Evolutionary conservation across 1,140 invertebrate species (phyloP).

Genomic region (Choristoneura fumiferana): DNA sequence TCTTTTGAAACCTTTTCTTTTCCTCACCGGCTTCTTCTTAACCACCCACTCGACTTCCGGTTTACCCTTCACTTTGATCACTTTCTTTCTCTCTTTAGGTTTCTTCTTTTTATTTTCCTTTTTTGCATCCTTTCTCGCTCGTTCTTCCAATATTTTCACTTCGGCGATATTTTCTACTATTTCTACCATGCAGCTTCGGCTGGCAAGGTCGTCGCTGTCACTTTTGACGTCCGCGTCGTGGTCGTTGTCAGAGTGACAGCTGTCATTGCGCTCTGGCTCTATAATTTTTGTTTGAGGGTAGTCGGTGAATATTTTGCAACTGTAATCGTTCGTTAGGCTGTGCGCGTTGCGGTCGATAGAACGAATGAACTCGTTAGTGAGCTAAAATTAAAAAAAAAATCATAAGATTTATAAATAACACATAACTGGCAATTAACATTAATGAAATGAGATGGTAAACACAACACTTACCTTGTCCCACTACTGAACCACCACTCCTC

Average conservation of each 20-base stretch:
- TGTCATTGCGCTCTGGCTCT: not conserved
- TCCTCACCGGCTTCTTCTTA: slow-evolving; percentile 5
- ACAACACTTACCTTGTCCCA: no score
- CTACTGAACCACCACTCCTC: no score
- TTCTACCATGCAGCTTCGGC: not conserved
- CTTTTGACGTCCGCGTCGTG: not conserved
- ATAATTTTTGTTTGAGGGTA: not conserved
- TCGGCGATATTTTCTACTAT: not conserved
- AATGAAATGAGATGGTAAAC: no score
- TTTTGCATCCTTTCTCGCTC: not conserved
- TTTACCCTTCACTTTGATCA: slow-evolving; percentile 3
- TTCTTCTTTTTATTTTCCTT: not conserved
- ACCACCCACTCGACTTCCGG: slow-evolving; percentile 10
- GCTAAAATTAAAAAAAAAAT: not conserved
- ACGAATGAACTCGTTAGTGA: not conserved
- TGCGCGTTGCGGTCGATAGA: not conserved
- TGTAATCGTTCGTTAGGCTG: not conserved
- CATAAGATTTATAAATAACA: not conserved
- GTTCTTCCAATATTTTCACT: not conserved
- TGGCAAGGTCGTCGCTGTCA: not conserved
- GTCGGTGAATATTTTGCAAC: not conserved
- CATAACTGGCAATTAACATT: not conserved
- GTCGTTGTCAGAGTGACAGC: not conserved
- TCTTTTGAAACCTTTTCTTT: not conserved
- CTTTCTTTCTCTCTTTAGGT: slow-evolving; percentile 1